Conservation (phyloP, 2,888 invertebrate species). For the Hydraecia micacea region DNA sequence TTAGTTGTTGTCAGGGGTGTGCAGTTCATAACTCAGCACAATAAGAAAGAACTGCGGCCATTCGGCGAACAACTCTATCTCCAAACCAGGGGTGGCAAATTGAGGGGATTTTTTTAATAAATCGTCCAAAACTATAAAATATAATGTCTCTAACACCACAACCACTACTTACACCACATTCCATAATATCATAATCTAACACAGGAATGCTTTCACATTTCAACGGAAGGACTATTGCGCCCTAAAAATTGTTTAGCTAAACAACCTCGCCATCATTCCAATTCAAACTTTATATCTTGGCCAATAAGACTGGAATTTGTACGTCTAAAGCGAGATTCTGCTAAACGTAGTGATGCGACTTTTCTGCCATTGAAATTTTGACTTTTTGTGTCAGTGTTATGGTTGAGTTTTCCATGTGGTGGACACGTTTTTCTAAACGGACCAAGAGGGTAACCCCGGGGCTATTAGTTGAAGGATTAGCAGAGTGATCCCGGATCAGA, state of each 20-base stretch:
- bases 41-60: constrained; percentile 28
- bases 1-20: neutral
- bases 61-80: constrained; percentile 46
- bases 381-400: constrained; percentile 34
- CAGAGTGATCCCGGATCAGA: constrained; percentile 85
- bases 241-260: constrained; percentile 81
- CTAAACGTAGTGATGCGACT: constrained; percentile 49
- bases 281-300: constrained; percentile 63
- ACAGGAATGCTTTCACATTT: constrained; percentile 89
- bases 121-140: constrained; percentile 76
- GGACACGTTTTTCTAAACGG: constrained; percentile 64
- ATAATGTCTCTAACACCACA: constrained; percentile 70
- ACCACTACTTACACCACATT: constrained; percentile 79
- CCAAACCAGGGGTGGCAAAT: constrained; percentile 49
- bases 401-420: constrained; percentile 47
- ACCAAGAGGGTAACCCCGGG: constrained; percentile 72
- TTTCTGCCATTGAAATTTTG: constrained; percentile 21
- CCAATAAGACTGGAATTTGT: constrained; percentile 20
- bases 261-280: constrained; percentile 52
- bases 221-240: constrained; percentile 76
- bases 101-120: constrained; percentile 70
- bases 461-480: constrained; percentile 89
- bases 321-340: constrained; percentile 4
- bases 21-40: constrained; percentile 20
- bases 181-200: constrained; percentile 89